phyloP scores from a whole-genome alignment of 2,113 vertebrate species.

The Picathartes gymnocephalus region DNA sequence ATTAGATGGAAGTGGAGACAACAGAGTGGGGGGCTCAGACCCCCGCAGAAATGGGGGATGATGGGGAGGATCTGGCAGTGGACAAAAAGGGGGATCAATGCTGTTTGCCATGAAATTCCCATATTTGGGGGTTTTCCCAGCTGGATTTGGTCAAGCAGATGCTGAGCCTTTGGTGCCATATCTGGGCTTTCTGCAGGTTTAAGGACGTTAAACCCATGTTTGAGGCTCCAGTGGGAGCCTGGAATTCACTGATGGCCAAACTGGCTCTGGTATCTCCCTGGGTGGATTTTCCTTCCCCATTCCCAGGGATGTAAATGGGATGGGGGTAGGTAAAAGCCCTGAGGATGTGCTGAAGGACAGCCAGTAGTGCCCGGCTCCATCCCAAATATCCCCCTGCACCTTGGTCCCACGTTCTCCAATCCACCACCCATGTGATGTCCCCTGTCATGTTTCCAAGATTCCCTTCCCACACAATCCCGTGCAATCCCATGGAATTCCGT shows the following conservation, averaged over 20 bases:
- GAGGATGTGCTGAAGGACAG: fast-evolving
- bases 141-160: background rate
- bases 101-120: fast-evolving
- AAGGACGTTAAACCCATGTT: background rate
- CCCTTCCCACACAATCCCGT: fast-evolving
- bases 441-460: fast-evolving
- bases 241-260: background rate
- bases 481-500: background rate
- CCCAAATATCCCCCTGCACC: background rate
- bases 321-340: background rate
- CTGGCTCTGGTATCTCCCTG: fast-evolving
- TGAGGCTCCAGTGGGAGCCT: background rate
- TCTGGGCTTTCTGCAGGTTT: background rate
- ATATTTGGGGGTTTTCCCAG: fast-evolving
- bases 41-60: background rate
- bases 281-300: background rate
- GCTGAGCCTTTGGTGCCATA: background rate
- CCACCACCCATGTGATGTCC: fast-evolving
- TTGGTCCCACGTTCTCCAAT: fast-evolving
- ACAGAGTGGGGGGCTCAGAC: background rate
- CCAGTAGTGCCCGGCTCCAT: fast-evolving
- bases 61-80: fast-evolving
- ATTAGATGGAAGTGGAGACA: background rate
- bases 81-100: background rate
- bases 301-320: background rate